These are phyloP conservation scores for Odontamblyopus rebecca DNA, from an alignment of 2,797 vertebrate genomes.

Conservation along the genomic window DNA sequence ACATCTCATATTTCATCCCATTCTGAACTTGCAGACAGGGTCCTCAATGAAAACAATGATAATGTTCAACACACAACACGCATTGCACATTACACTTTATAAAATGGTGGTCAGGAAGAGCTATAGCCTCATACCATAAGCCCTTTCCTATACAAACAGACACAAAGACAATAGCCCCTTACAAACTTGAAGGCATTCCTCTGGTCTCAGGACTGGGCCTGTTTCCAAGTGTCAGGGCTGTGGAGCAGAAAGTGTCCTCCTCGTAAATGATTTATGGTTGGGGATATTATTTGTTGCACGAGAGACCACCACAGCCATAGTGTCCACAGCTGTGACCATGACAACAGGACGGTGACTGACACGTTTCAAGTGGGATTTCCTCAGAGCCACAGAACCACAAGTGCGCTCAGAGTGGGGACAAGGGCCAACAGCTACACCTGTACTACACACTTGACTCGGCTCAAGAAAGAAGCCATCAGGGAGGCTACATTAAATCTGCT, in stretches of 20 bases:
- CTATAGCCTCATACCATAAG: too few species aligned
- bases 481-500: not conserved
- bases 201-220: too few species aligned
- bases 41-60: too few species aligned
- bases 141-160: too few species aligned
- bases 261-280: conserved; percentile 35
- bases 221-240: conserved; percentile 36
- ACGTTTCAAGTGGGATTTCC: conserved; percentile 53
- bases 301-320: not conserved
- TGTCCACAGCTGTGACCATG: not conserved
- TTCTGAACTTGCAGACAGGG: too few species aligned
- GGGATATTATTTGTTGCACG: conserved; percentile 33
- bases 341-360: conserved; percentile 43
- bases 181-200: too few species aligned
- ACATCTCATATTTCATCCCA: too few species aligned
- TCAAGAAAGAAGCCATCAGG: not conserved
- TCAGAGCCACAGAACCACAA: conserved; percentile 31
- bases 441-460: conserved; percentile 33
- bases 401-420: conserved; percentile 39
- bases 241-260: conserved; percentile 40
- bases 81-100: not conserved
- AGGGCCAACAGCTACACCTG: conserved; percentile 63
- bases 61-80: too few species aligned
- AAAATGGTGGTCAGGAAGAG: not conserved
- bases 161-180: too few species aligned